Base-by-base conservation (phyloP, 64 coral and sea anemone genomes). In the Exaiptasia diaphana region DNA sequence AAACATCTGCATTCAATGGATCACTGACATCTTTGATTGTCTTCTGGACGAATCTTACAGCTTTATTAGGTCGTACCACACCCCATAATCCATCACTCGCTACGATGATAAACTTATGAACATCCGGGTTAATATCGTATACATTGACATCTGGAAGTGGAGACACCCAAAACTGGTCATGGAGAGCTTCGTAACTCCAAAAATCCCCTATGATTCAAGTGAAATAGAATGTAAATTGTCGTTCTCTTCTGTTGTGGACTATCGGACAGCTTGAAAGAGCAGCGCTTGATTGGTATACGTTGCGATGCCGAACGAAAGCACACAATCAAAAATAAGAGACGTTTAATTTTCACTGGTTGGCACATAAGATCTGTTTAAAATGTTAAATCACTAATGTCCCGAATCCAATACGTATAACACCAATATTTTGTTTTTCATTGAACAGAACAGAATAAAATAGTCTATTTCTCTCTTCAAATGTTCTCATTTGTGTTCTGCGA, bases 71-170 rank as follows among this genome's bases (percentile, higher is more conserved):
- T 27, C 75, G 86, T 78, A 97, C 80, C 25, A 91, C 89, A 1
- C 89, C 89, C 93, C 93, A 97, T 29, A 97, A 78, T 62, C 93
- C 93, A 78, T 97, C 93, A 8, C 75, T 80, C 26, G 93, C 93
- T 24, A 97, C 64, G n/a, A 97, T 77, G 10, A 97, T 42, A 87
- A 83, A 91, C 52, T 88, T 88, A 21, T 97, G 78, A 53, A 64
- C 37, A 26, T 50, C 71, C 49, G 93, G 93, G 12, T 82, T 71
- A 9, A 97, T 70, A 20, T 65, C 78, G 22, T 87, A 81, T 14
- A 91, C 88, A 3, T 81, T 76, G 5, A 97, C 89, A 75, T 97
- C 93, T 6, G 93, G 93, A 1, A 91, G 53, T 44, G 93, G 93
- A 13, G 93, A 97, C 9, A 97, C 93, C 4, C 83, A 72, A 22